Base-by-base conservation (phyloP, 2,888 invertebrate genomes). In the Sminthurides aquaticus region DNA sequence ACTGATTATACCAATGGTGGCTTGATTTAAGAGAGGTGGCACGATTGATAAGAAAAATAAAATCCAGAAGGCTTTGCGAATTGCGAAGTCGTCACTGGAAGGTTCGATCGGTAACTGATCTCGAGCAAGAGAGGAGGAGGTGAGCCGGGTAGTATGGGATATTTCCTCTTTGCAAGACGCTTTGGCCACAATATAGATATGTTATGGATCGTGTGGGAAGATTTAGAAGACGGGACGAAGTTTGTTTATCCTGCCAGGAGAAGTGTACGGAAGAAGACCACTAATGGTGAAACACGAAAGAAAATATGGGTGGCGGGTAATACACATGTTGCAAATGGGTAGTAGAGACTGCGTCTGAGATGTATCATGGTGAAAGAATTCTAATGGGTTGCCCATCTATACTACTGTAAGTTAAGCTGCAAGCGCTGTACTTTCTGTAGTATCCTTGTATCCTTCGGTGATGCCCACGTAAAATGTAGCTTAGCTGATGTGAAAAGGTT, bases 291-390 rank as follows among this genome's bases (percentile, higher is more conserved):
- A 20, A 52, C 52, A 52, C 43, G 43, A 15, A 15, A 22, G 20
- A 18, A 52, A 52, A 20, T 52, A 52, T 52, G 52, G 52, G 52
- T 52, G 52, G 52, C 52, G 20, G 20, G 43, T 5, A 52, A 52
- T 20, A 20, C 52, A 20, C 52, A 52, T 52, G 52, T 52, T 52
- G 8, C 5, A 20, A 22, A 52, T 52, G 43, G 43, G 43, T 11
- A 5, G 43, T 11, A 5, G 5, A 34, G 8, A 15, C 43, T 34
- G 43, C 8, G 43, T 15, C 5, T 34, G n/a, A 34, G 15, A 34
- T 34, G 43, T 34, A 11, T 15, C 43, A 15, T 34, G 43, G 8
- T 34, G 43, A 34, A 52, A 22, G 52, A 52, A 52, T 52, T 5
- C 52, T 52, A 52, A 52, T 52, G 52, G 52, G 5, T 52, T 43